Percentiles rank a stretch among this genome's conserved stretches.
phyloP scores from a whole-genome alignment of 1,140 invertebrate genomes.

The Drosophila arizonae region DNA sequence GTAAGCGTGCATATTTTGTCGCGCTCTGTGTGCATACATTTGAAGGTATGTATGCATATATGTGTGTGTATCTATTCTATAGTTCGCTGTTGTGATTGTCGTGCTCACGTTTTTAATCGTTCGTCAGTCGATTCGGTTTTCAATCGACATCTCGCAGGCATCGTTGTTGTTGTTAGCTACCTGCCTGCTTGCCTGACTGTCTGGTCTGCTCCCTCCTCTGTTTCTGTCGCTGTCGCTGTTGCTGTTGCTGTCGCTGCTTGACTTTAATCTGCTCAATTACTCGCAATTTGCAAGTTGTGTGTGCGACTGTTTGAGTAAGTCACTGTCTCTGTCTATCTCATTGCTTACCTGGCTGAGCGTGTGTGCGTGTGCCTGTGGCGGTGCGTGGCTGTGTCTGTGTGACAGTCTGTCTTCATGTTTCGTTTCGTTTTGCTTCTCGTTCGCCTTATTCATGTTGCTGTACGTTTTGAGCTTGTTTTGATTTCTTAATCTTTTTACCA shows the following conservation, averaged over 20 bases:
- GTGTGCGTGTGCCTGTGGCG: conserved; percentile 9
- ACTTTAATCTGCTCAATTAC: conserved; percentile 82
- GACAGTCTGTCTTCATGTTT: conserved; percentile 37
- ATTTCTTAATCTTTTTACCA: conserved; percentile 82
- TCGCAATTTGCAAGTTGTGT: conserved; percentile 79
- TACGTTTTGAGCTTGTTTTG: conserved; percentile 74
- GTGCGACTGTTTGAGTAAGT: conserved; percentile 40
- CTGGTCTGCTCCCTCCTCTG: conserved; percentile 34
- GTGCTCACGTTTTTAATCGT: conserved; percentile 75
- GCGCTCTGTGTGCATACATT: conserved; percentile 34
- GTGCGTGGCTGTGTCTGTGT: conserved; percentile 17
- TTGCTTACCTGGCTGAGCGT: conserved; percentile 31
- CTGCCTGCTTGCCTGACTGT: conserved; percentile 11
- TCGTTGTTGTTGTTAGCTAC: conserved; percentile 28
- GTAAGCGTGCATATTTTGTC: conserved; percentile 17
- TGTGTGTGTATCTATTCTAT: conserved; percentile 47
- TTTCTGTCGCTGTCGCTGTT: conserved; percentile 45
- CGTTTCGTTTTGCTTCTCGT: conserved; percentile 61
- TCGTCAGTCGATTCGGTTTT: conserved; percentile 66
- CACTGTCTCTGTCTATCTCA: conserved; percentile 24
- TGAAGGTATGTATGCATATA: neutral
- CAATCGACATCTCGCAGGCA: conserved; percentile 51
- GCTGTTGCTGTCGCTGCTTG: conserved; percentile 65
- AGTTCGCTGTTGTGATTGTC: conserved; percentile 60
- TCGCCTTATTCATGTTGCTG: conserved; percentile 68